A percentile compares a stretch with the other conserved stretches of the same genome.
Evolutionary conservation across 2,888 invertebrate genomes (phyloP).

Genomic region (Ethmia dodecea): DNA sequence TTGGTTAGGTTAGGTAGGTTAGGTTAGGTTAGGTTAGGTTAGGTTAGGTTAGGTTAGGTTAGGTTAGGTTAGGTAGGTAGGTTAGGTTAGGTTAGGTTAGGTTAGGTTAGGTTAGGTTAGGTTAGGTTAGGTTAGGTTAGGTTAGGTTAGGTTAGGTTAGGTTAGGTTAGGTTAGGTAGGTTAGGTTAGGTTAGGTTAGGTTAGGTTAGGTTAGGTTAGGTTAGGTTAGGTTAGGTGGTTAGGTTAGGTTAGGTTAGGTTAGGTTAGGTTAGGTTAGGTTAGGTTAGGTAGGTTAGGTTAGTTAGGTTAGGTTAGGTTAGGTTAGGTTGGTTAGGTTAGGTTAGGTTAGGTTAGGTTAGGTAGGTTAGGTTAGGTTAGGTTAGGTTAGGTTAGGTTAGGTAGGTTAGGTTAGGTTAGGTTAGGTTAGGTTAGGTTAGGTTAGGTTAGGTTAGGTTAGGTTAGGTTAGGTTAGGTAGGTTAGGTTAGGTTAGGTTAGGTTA

Average conservation of each 20-base stretch:
- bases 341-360: too few species aligned
- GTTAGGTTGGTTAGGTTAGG: too few species aligned
- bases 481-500: constrained; percentile 23
- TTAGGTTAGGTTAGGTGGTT: too few species aligned
- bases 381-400: too few species aligned
- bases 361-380: too few species aligned
- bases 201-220: constrained; percentile 24
- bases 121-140: constrained; percentile 23
- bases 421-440: constrained; percentile 17
- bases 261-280: constrained; percentile 20
- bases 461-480: constrained; percentile 20
- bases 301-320: too few species aligned
- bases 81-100: constrained; percentile 19
- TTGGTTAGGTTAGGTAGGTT: too few species aligned
- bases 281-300: too few species aligned
- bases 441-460: constrained; percentile 20
- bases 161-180: too few species aligned
- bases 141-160: constrained; percentile 21
- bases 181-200: constrained; percentile 25
- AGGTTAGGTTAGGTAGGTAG: constrained; percentile 21
- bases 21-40: constrained; percentile 19
- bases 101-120: constrained; percentile 19
- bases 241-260: constrained; percentile 18
- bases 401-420: constrained; percentile 20
- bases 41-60: constrained; percentile 18